These are phyloP conservation scores for Cepaea hortensis DNA, from an alignment of 2,888 invertebrate species.

Conservation along the genomic window DNA sequence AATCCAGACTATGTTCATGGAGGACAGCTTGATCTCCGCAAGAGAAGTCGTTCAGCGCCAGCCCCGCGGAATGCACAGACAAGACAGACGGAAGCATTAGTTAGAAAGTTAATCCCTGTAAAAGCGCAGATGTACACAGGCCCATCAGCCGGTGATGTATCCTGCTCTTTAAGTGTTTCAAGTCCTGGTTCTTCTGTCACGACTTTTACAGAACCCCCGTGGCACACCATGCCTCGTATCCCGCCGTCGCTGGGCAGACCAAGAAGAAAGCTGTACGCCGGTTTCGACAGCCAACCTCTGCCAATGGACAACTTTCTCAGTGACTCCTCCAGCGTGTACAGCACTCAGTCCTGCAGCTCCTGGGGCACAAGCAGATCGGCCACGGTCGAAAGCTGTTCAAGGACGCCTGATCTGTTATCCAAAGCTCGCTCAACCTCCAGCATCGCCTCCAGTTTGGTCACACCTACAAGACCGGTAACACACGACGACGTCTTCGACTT, in stretches of 20 bases:
- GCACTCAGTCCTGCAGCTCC: slow-evolving; percentile 32
- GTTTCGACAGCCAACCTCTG: slow-evolving; percentile 45
- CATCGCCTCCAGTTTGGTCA: neutral
- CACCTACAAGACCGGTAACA: slow-evolving; percentile 13
- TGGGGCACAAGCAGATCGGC: slow-evolving; percentile 37
- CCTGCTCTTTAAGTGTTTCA: neutral
- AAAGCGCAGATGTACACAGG: neutral
- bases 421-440: neutral
- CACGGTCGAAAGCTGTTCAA: slow-evolving; percentile 4
- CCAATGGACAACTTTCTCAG: slow-evolving; percentile 43
- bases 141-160: no score
- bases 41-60: slow-evolving; percentile 18
- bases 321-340: slow-evolving; percentile 45
- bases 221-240: slow-evolving; percentile 20
- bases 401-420: neutral
- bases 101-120: neutral
- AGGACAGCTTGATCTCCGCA: neutral
- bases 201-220: neutral
- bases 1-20: neutral
- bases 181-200: neutral
- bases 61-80: neutral
- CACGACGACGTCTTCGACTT: slow-evolving; percentile 21
- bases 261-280: slow-evolving; percentile 40
- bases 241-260: slow-evolving; percentile 40
- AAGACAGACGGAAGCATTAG: neutral